Conservation (phyloP, 53 echinoderm and acorn worm genomes). For the Actinopyga echinites region DNA sequence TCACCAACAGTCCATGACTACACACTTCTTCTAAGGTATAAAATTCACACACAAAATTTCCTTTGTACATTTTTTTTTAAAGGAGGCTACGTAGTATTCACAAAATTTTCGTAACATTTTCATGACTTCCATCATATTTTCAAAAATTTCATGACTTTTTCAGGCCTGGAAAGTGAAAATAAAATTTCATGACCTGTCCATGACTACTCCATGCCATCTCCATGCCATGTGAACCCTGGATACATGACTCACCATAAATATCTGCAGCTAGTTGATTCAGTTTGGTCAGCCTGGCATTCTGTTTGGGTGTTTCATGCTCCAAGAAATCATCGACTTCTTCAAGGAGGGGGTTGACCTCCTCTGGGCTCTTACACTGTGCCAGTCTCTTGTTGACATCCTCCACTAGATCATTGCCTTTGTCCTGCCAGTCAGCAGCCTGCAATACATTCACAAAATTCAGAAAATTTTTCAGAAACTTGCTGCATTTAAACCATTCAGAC, state of each 20-base stretch:
- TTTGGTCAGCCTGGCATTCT: constrained; percentile 80
- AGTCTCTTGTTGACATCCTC: constrained; percentile 63
- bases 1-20: too few species aligned
- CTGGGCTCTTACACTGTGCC: constrained; percentile 59
- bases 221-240: too few species aligned
- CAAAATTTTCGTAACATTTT: too few species aligned
- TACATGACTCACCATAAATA: constrained; percentile 69
- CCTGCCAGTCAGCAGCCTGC: constrained; percentile 89
- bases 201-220: too few species aligned
- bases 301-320: constrained; percentile 66
- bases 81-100: too few species aligned
- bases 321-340: constrained; percentile 89
- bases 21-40: too few species aligned
- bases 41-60: too few species aligned
- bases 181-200: too few species aligned
- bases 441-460: background rate
- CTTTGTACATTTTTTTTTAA: too few species aligned
- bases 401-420: constrained; percentile 82
- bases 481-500: background rate
- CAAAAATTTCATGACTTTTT: too few species aligned
- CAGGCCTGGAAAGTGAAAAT: too few species aligned
- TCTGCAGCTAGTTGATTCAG: constrained; percentile 83
- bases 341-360: constrained; percentile 71
- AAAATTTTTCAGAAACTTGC: background rate
- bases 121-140: too few species aligned